Evolutionary conservation across 2,797 vertebrate genomes (phyloP).

Genomic region (Platalea minor): DNA sequence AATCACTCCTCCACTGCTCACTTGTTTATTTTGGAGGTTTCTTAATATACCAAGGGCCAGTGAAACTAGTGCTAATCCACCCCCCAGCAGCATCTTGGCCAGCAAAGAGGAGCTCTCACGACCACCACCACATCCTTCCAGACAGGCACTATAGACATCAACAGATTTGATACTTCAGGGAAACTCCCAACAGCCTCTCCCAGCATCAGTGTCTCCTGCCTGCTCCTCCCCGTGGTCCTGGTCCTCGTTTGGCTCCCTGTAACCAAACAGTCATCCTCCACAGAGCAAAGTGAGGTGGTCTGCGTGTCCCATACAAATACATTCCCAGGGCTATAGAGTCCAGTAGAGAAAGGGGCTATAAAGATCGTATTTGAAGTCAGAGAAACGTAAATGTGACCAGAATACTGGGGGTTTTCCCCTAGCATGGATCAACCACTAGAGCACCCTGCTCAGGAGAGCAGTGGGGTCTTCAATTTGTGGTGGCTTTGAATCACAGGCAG

Average conservation of each 20-base stretch:
- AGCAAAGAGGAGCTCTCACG: neutral
- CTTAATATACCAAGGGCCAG: neutral
- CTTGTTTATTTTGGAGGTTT: neutral
- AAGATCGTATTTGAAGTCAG: neutral
- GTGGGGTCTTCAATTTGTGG: neutral
- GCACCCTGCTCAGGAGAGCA: neutral
- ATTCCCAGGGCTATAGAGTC: neutral
- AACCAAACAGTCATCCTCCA: rapidly evolving
- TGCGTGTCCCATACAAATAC: neutral
- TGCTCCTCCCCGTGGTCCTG: neutral
- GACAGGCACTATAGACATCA: neutral
- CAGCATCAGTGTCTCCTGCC: neutral
- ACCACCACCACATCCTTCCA: neutral
- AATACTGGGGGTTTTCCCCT: neutral
- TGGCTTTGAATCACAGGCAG: neutral
- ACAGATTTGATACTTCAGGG: neutral
- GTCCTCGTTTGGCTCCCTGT: neutral
- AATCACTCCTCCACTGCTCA: neutral
- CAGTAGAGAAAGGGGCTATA: neutral
- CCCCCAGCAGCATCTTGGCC: neutral
- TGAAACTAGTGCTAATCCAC: neutral
- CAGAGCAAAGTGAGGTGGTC: neutral
- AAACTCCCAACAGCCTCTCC: neutral
- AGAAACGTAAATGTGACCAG: neutral
- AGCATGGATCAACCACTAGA: neutral